Evolutionary conservation across 2,888 invertebrate species (phyloP), one percentile per base, ranked within the genome.

Genomic region (Agrotis exclamationis): DNA sequence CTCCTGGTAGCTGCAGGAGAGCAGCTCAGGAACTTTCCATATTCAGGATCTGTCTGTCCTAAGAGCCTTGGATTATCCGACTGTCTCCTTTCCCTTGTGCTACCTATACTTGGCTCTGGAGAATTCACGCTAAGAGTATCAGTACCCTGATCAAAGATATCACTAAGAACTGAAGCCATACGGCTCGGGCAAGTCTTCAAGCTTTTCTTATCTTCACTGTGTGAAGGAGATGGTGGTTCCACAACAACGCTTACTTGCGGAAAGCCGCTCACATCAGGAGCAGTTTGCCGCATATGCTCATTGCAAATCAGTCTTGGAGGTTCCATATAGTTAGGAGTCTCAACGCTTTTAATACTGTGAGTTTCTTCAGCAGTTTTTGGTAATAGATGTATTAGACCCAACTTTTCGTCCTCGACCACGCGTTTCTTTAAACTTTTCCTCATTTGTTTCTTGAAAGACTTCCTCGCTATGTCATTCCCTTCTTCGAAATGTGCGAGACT

Each of bases 1-100:
- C 99, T 96, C 78, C 99, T 97, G 11, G 98, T 98, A 14, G 99
- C 98, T 68, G 98, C 98, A 6, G 98, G 98, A 1, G 98, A 98
- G 87, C 97, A 97, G 81, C 97, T 98, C 33, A 98, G 93, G 85
- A 97, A 97, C 82, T 96, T 96, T 16, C 96, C 95, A 85, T 97
- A 97, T 84, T 97, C 97, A 59, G 97, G 96, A 87, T 97, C 97
- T 63, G 97, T 74, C n/a, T 79, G 96, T 0, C 95, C 93, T 59
- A 97, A 89, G 14, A 97, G 92, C 85, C 97, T 97, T 14, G 97
- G 97, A 88, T 97, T 97, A 90, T 97, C 93, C 75, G 97, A 91
- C 88, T 96, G 91, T 83, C 96, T 87, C 85, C 95, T 89, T 89
- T 97, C 96, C 59, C 95, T 89, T 75, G 88, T 96, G 84, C 91